These are phyloP conservation scores for Aurelia sp. DNA, from an alignment of 30 jellyfish, hydroid and myxozoan species.

Conservation along the genomic window DNA sequence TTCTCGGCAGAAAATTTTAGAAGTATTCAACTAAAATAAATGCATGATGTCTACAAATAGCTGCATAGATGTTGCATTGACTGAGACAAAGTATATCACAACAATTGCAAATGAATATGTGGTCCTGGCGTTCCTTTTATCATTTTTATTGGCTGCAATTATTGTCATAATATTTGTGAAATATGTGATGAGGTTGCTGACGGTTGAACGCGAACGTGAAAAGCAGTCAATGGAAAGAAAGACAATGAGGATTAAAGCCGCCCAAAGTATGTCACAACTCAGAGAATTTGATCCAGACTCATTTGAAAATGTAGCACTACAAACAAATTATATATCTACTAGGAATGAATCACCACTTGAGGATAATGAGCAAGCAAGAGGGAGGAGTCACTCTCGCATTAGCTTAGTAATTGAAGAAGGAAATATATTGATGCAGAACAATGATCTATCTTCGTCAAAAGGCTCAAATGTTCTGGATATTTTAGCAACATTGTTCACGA, in stretches of 20 bases:
- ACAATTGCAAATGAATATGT: constrained; percentile 34
- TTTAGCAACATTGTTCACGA: constrained; percentile 46
- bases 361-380: neutral
- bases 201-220: constrained; percentile 25
- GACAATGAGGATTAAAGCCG: constrained; percentile 24
- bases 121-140: constrained; percentile 37
- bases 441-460: neutral
- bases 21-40: too few relatives aligned
- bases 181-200: constrained; percentile 16
- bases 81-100: neutral
- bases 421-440: neutral
- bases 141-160: constrained; percentile 27
- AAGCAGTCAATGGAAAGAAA: constrained; percentile 2
- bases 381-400: constrained; percentile 40
- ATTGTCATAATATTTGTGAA: constrained; percentile 10
- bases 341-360: neutral
- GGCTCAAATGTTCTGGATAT: constrained; percentile 7
- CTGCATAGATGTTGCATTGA: constrained; percentile 15
- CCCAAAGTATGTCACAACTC: neutral
- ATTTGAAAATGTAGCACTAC: neutral
- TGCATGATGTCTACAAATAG: neutral
- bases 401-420: constrained; percentile 17
- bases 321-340: constrained; percentile 37
- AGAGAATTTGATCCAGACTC: neutral
- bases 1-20: too few relatives aligned